These are phyloP conservation scores for Troides helena DNA, from an alignment of 2,888 invertebrate genomes.

Conservation along the genomic window DNA sequence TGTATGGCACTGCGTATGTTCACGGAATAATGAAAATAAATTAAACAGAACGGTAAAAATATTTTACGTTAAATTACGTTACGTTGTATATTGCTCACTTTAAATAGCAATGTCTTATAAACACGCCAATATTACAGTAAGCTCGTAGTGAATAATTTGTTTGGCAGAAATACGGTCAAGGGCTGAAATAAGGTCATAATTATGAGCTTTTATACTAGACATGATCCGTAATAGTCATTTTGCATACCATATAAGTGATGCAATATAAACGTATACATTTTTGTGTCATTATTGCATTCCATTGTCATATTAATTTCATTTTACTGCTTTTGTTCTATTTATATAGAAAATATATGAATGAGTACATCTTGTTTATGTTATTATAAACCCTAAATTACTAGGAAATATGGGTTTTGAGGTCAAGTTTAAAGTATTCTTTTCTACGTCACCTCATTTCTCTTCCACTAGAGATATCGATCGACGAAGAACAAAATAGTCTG, in stretches of 20 bases:
- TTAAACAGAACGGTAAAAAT: conserved; percentile 14
- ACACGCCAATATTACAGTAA: conserved; percentile 20
- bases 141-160: conserved; percentile 24
- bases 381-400: background rate
- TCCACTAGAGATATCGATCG: conserved; percentile 17
- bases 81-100: conserved; percentile 21
- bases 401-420: conserved; percentile 2
- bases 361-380: background rate
- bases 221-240: conserved; percentile 12
- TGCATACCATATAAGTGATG: conserved; percentile 9
- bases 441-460: conserved; percentile 12
- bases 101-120: conserved; percentile 24
- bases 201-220: conserved; percentile 7
- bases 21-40: conserved; percentile 25
- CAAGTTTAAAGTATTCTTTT: conserved; percentile 19
- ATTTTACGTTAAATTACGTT: conserved; percentile 17
- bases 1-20: conserved; percentile 5
- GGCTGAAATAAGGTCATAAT: conserved; percentile 13
- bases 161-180: conserved; percentile 22
- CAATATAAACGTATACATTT: conserved; percentile 5
- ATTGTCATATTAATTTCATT: background rate
- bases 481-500: conserved; percentile 1
- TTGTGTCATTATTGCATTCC: background rate
- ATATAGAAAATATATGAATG: background rate
- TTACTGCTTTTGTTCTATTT: background rate